These are phyloP conservation scores for Watsonalla cultraria DNA, from an alignment of 2,888 invertebrate genomes.

Conservation along the genomic window DNA sequence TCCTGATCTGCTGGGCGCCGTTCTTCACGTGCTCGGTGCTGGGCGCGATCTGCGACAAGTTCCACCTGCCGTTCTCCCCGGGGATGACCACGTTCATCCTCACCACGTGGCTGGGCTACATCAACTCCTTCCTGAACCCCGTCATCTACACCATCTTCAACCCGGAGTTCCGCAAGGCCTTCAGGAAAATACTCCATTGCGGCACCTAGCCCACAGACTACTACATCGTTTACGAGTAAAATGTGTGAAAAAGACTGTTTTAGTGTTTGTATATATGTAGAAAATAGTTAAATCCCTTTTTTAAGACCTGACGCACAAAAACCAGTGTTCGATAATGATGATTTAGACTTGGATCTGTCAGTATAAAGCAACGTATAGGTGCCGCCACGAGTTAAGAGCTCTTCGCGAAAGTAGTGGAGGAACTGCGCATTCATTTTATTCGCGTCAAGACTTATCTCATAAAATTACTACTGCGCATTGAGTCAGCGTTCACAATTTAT, in stretches of 20 bases:
- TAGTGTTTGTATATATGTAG: too few species aligned
- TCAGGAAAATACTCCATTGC: constrained; percentile 92
- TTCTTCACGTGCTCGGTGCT: constrained; percentile 99
- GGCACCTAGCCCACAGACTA: constrained; percentile 75
- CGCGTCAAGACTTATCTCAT: too few species aligned
- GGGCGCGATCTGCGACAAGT: constrained; percentile 96
- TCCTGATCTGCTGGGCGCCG: constrained; percentile 99
- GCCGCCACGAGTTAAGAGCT: too few species aligned
- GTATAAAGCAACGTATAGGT: too few species aligned
- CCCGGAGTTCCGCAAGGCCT: constrained; percentile 98
- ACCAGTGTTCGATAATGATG: too few species aligned
- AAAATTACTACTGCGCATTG: too few species aligned
- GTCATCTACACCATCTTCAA: constrained; percentile 97
- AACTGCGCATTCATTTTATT: too few species aligned
- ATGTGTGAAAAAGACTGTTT: constrained; percentile 1
- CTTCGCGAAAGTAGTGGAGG: too few species aligned
- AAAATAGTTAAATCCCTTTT: too few species aligned
- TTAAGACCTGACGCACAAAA: too few species aligned
- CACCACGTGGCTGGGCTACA: constrained; percentile 98
- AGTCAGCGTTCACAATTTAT: too few species aligned
- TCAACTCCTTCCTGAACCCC: constrained; percentile 96
- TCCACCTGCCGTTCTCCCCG: constrained; percentile 87
- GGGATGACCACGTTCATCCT: constrained; percentile 94
- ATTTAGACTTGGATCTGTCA: too few species aligned
- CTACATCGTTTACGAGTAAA: constrained; percentile 54